Conservation (phyloP, 2,113 vertebrate species). For the Sorex araneus region DNA sequence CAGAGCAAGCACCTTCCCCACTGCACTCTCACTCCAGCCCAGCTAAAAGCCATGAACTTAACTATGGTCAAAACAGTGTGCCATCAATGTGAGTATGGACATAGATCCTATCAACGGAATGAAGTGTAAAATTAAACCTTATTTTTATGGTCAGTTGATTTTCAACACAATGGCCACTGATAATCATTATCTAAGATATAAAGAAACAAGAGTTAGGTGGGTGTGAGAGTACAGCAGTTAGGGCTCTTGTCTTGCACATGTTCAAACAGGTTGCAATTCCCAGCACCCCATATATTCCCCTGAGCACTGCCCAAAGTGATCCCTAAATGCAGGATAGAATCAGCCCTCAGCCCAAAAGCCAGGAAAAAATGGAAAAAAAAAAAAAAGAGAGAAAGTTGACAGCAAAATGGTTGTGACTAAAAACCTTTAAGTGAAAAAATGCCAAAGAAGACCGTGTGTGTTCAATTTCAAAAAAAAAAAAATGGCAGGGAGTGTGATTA, state of each 20-base stretch:
- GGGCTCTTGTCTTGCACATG: no score
- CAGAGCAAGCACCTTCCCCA: no score
- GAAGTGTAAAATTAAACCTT: constrained; percentile 46
- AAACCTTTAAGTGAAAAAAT: constrained; percentile 34
- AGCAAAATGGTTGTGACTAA: not conserved
- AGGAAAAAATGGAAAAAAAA: no score
- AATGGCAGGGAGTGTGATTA: not conserved
- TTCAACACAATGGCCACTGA: not conserved
- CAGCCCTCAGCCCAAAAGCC: no score
- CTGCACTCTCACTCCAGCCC: no score
- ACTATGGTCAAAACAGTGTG: not conserved
- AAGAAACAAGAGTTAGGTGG: not conserved
- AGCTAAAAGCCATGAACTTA: no score
- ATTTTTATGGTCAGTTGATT: not conserved
- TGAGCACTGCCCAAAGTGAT: no score
- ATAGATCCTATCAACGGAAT: not conserved
- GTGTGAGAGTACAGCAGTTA: no score
- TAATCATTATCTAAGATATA: no score
- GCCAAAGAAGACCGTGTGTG: not conserved
- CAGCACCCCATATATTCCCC: no score
- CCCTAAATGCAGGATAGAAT: no score
- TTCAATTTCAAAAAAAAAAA: not conserved
- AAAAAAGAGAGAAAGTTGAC: not conserved
- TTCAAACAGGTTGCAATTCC: no score
- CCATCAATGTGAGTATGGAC: not conserved